Percentiles rank a stretch among this genome's conserved stretches.
Conservation (phyloP, 2,797 vertebrate genomes). For the Dermochelys coriacea region DNA sequence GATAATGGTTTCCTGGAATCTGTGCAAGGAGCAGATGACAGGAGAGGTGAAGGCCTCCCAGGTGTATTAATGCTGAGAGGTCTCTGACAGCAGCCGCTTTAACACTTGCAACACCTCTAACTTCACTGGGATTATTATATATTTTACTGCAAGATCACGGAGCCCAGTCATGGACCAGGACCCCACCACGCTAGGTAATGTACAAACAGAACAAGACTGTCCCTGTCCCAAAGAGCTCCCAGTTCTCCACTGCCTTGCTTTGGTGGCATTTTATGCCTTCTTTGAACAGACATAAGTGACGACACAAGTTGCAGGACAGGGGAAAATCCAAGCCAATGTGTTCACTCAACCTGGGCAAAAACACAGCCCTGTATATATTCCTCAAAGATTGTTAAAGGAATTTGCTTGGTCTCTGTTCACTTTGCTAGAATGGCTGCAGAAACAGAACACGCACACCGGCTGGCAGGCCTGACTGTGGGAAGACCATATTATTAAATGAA, state of each 20-base stretch:
- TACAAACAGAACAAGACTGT: neutral
- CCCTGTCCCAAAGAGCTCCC: neutral
- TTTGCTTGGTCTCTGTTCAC: neutral
- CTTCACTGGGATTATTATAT: neutral
- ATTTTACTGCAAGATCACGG: neutral
- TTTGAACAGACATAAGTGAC: neutral
- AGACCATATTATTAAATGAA: neutral
- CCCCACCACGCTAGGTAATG: neutral
- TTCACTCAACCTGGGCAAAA: neutral
- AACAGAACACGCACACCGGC: neutral
- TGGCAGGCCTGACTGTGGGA: neutral
- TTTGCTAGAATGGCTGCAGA: neutral
- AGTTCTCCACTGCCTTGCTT: neutral
- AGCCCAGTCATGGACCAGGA: neutral
- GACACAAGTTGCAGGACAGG: neutral
- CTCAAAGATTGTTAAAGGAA: neutral
- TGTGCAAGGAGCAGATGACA: neutral
- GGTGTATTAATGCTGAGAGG: neutral
- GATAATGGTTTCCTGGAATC: neutral
- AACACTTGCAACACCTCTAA: neutral
- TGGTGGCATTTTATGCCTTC: neutral
- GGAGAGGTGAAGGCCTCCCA: neutral
- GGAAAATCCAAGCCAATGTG: neutral
- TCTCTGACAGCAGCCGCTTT: neutral
- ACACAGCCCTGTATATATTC: neutral